Conservation (phyloP, 2,113 vertebrate genomes). For the Stictonetta naevosa region DNA sequence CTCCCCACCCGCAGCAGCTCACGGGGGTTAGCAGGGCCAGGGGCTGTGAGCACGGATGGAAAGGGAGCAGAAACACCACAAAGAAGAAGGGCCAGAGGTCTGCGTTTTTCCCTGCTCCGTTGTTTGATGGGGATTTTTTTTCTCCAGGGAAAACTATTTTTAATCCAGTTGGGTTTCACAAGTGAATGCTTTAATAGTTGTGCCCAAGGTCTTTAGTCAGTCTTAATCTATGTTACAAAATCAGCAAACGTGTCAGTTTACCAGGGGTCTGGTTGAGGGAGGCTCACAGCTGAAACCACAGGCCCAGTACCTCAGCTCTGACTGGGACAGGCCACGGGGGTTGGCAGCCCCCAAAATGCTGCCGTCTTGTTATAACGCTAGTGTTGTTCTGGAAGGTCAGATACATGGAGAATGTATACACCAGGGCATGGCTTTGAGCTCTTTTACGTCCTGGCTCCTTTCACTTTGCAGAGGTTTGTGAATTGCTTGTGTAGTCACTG, state of each 20-base stretch:
- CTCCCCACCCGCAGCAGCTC: not conserved
- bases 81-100: not conserved
- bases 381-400: rapidly evolving
- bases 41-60: rapidly evolving
- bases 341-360: not conserved
- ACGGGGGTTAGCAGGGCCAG: not conserved
- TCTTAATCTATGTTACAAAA: not conserved
- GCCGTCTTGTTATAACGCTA: rapidly evolving
- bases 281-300: not conserved
- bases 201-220: not conserved
- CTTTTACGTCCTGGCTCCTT: not conserved
- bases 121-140: rapidly evolving
- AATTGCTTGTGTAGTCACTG: not conserved
- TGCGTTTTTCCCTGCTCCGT: not conserved
- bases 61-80: not conserved
- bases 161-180: not conserved
- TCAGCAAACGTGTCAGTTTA: not conserved
- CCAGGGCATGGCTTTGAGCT: not conserved
- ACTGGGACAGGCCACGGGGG: rapidly evolving
- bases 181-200: not conserved
- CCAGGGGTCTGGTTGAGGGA: not conserved
- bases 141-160: not conserved
- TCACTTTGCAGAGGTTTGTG: not conserved
- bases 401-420: rapidly evolving
- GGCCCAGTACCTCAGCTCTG: rapidly evolving